Evolutionary conservation across 2,888 invertebrate genomes (phyloP), one percentile per base, ranked within the genome.

Genomic region (Microdon myrmicae): DNA sequence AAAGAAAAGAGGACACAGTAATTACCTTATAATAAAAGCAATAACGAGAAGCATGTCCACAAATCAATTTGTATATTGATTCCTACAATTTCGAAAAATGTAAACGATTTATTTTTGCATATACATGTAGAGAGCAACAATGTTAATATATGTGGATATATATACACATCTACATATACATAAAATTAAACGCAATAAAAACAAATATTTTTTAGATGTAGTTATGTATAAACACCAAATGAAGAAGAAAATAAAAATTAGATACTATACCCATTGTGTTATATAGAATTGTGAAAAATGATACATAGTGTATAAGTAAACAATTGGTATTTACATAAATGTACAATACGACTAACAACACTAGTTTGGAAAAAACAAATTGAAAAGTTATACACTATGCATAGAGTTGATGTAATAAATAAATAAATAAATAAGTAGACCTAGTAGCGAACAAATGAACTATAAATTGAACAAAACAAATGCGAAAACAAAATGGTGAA

Each of bases 31-130:
- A 28, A 38, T 9, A 48, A 43, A 13, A 49, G 44, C 34, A 35
- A 38, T 34, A 54, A 31, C 39, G 56, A 64, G 51, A 56, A n/a
- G n/a, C n/a, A 64, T 56, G 45, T 64, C 54, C 60, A n/a, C 35
- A 41, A 48, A 60, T 43, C 54, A 56, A 56, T 64, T 56, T 51
- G 41, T 51, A 64, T 45, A 64, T 56, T 64, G 56, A 51, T 64
- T 64, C 56, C 61, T 64, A 64, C 49, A 64, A 45, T 64, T 41
- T 56, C 56, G 47, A 56, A 43, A 64, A 60, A 32, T 22, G 28
- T 17, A 56, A 56, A 61, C 55, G 61, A 64, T 64, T 51, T 64
- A 64, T 64, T 64, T 64, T 64, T 64, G 56, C 61, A 55, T 45
- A 54, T 28, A 55, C 45, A 56, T 48, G 48, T 49, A 51, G 28